Evolutionary conservation across 2,113 vertebrate genomes (phyloP).

Genomic region (Dicaeum eximium): DNA sequence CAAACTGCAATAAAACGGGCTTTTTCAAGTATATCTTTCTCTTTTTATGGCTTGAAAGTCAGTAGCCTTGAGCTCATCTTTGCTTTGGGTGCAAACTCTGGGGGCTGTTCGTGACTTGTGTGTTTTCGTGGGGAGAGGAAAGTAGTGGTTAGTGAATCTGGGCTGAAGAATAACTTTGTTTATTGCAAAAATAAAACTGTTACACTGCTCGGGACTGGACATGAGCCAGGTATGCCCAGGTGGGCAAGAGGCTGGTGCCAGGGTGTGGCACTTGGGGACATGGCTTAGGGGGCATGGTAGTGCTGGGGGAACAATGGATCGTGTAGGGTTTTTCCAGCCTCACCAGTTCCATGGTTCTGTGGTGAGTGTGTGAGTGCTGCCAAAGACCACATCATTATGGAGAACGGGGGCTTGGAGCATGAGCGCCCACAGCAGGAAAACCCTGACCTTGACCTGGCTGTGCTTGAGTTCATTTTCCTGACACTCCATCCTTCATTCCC

Average conservation of each 20-base stretch:
- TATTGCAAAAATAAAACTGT: background rate
- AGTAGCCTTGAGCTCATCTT: background rate
- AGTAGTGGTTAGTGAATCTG: background rate
- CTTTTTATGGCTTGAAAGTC: background rate
- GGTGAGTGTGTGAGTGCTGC: accelerated
- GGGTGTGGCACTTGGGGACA: background rate
- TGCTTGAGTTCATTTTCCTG: background rate
- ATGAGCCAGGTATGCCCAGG: background rate
- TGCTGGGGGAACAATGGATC: background rate
- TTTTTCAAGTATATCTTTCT: background rate
- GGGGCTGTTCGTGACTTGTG: accelerated
- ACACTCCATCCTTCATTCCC: accelerated
- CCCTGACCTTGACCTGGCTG: background rate
- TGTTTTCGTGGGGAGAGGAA: background rate
- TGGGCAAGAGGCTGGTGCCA: background rate
- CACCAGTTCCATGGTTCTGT: background rate
- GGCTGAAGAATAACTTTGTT: background rate
- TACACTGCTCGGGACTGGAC: background rate
- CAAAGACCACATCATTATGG: accelerated
- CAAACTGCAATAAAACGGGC: background rate
- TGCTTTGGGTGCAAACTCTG: background rate
- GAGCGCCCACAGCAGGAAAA: background rate
- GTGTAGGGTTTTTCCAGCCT: background rate
- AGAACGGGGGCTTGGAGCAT: accelerated
- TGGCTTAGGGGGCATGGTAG: too few relatives aligned